phyloP scores from a whole-genome alignment of 2,797 vertebrate genomes.

The Cacajao melanocephalus region DNA sequence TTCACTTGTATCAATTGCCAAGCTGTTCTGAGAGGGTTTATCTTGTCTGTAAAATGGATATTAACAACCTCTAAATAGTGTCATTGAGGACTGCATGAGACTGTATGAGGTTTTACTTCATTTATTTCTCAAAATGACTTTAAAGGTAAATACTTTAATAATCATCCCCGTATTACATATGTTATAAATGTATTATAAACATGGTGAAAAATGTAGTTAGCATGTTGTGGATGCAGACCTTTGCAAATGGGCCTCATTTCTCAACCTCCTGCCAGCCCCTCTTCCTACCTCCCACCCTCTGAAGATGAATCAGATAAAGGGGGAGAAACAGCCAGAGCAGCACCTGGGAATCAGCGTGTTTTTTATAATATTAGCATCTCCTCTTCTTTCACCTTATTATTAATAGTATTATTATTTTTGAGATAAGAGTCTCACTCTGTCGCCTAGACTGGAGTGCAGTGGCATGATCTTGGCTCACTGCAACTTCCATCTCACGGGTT shows the following conservation, averaged over 20 bases:
- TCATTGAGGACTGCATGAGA: not conserved
- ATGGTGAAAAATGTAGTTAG: not conserved
- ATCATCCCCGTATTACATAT: not conserved
- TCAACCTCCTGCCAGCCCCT: rapidly evolving
- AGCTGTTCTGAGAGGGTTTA: not conserved
- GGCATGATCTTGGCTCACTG: not conserved
- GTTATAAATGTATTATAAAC: not conserved
- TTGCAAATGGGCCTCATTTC: not conserved
- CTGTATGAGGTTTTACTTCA: not conserved
- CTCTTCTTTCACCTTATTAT: not conserved
- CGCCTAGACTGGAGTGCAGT: not conserved
- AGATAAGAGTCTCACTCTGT: not conserved
- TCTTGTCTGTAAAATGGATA: not conserved
- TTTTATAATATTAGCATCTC: rapidly evolving
- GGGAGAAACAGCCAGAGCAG: not conserved
- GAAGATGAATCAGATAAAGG: not conserved
- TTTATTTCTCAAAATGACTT: not conserved
- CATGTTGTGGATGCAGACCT: not conserved
- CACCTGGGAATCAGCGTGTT: not conserved
- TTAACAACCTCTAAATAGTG: not conserved
- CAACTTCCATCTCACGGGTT: not conserved
- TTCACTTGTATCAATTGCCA: not conserved
- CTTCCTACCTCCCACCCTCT: not conserved
- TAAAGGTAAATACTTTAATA: not conserved
- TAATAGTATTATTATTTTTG: not conserved